Base-by-base conservation (phyloP, 1,140 invertebrate species). In the Eupeodes corollae region DNA sequence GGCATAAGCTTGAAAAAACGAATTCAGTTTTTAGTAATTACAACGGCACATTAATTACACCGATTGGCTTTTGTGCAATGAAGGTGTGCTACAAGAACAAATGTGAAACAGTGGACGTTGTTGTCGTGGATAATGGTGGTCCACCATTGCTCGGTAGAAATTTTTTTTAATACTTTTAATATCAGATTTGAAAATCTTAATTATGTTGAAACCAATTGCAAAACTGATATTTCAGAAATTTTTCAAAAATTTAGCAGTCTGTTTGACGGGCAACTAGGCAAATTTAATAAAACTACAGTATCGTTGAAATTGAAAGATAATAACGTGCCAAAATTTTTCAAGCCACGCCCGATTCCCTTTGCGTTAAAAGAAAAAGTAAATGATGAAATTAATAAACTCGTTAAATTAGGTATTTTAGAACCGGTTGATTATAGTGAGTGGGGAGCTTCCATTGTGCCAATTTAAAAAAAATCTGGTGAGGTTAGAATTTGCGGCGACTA, bases 371-470 rank as follows among this genome's bases (percentile, higher is more conserved):
- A 18, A 10, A 37, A 44, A 31, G 41, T 51, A 15, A 60, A 68
- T 32, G 47, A 52, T 14, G 69, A 74, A 56, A 53, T 73, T 21
- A 55, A 71, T n/a, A 47, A 63, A 48, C 47, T 73, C 26, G 57
- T 58, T 18, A 19, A 43, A 11, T 51, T 64, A 43, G 56, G 51
- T 13, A 55, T 64, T 10, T 43, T 66, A 2, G 42, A 44, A 6
- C 51, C 52, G 12, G 33, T 56, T 13, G 47, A 53, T 14, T 54
- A 47, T 49, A 56, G 52, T 15, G 56, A 64, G 10, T 75, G 64
- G 68, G 69, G 60, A 6, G 62, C 69, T n/a, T 68, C 70, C 1
- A 56, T 77, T 6, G 72, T 75, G 1, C 56, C 70, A 0, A 66
- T 76, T 11, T 34, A 68, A 32, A 76, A 76, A 56, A 56, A 53